phyloP scores from a whole-genome alignment of 2,797 vertebrate species.

The Gobio occitaniae region DNA sequence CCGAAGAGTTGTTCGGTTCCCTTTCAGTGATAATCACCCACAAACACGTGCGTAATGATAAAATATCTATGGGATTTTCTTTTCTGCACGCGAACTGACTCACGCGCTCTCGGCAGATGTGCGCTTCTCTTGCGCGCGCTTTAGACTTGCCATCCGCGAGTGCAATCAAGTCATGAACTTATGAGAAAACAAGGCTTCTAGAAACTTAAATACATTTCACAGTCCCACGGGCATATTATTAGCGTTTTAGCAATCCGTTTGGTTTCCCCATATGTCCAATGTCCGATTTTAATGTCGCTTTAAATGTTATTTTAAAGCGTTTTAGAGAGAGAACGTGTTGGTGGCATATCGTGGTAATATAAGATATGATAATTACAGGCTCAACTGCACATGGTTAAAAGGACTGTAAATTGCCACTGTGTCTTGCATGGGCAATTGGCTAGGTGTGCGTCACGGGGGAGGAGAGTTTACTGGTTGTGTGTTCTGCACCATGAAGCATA shows the following conservation, averaged over 20 bases:
- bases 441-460: conserved; percentile 30
- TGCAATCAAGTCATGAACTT: conserved; percentile 9
- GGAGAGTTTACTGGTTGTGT: conserved; percentile 18
- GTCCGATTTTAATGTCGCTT: not conserved
- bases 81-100: conserved; percentile 6
- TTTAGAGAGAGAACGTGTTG: not conserved
- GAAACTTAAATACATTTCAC: not conserved
- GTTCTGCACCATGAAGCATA: conserved; percentile 13
- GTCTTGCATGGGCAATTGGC: conserved; percentile 1
- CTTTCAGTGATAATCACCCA: not conserved
- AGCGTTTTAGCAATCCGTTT: not conserved
- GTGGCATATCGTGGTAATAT: not conserved
- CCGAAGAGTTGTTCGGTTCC: not conserved
- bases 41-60: conserved; percentile 1
- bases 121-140: conserved; percentile 13
- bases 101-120: conserved; percentile 26
- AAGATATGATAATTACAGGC: not conserved
- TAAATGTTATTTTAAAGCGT: not conserved
- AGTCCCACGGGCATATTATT: not conserved
- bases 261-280: not conserved
- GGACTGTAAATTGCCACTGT: not conserved
- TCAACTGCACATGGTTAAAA: not conserved
- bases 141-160: conserved; percentile 1
- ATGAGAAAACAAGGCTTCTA: not conserved
- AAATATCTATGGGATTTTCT: conserved; percentile 9